Base-by-base conservation (phyloP, 2,888 invertebrate species). In the Ephialtes manifestator region DNA sequence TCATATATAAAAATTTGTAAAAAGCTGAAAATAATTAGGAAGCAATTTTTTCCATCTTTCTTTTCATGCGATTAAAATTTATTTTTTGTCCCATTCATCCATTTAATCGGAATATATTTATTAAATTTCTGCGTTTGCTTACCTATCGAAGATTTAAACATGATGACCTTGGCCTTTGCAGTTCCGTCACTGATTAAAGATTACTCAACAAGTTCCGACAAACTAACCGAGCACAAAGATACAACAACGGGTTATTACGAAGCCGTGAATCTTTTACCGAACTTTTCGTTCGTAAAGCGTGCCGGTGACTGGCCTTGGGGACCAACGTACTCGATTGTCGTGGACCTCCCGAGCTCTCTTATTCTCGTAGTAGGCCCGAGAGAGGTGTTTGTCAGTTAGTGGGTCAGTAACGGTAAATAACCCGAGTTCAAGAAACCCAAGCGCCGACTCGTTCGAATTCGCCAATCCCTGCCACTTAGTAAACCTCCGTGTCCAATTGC, bases 351-450 rank as follows among this genome's bases (percentile, higher is more conserved):
- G 68, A 80, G 81, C 82, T 82, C 76, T 79, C 71, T 79, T 60
- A 72, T 65, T 72, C 65, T 58, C 76, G 68, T 67, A 53, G 71
- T 58, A 71, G 76, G 39, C 60, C 48, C 39, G 63, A 46, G 74
- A 72, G 63, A 78, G 53, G 90, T 87, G 79, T 91, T 90, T 91
- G 89, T 92, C 91, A 90, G 92, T 92, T 92, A 93, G 93, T 94
- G 91, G 93, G 94, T 93, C 94, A 90, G 86, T 93, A 94, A 94
- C 94, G 94, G 94, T 93, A 92, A 79, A 76, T 31, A 83, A 55
- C 84, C 81, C 81, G 88, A 90, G 93, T 92, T 93, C 93, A 93
- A 93, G 92, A 92, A 93, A 93, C 93, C 89, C 91, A 83, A 86
- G 53, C 86, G 81, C 87, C 87, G 81, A 86, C n/a, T n/a, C 89